Evolutionary conservation across 2,797 vertebrate genomes (phyloP).

Genomic region (Argentina silus): DNA sequence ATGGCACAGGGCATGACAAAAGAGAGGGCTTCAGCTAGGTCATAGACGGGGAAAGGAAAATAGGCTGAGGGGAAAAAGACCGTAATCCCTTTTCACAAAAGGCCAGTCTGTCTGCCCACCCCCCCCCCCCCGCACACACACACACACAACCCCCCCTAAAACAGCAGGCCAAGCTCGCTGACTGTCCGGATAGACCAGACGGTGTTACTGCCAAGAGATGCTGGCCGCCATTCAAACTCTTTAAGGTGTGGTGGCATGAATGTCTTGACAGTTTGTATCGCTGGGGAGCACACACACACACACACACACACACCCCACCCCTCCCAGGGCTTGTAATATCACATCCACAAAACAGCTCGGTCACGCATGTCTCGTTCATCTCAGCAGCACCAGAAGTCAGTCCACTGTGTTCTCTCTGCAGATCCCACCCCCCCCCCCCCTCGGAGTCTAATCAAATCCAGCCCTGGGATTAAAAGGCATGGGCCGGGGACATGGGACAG

Average conservation of each 20-base stretch:
- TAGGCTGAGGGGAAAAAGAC: constrained; percentile 8
- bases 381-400: too few relatives aligned
- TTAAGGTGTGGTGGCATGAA: constrained; percentile 23
- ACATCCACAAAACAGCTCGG: background rate
- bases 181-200: constrained; percentile 30
- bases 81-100: constrained; percentile 29
- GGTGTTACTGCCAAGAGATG: constrained; percentile 19
- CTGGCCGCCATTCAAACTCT: constrained; percentile 35
- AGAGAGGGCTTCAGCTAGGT: constrained; percentile 12
- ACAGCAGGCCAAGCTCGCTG: constrained; percentile 33
- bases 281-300: background rate
- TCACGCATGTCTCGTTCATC: too few relatives aligned
- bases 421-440: background rate
- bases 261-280: background rate
- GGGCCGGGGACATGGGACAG: too few relatives aligned
- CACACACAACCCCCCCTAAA: constrained; percentile 15
- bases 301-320: constrained; percentile 3
- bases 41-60: constrained; percentile 18
- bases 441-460: too few relatives aligned
- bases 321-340: constrained; percentile 5
- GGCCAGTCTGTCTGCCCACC: constrained; percentile 9
- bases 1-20: constrained; percentile 11
- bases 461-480: too few relatives aligned
- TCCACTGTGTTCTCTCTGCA: too few relatives aligned
- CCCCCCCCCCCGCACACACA: constrained; percentile 5